Evolutionary conservation across 2,888 invertebrate genomes (phyloP), one percentile per base, ranked within the genome.

Genomic region (Harmothoe impar): DNA sequence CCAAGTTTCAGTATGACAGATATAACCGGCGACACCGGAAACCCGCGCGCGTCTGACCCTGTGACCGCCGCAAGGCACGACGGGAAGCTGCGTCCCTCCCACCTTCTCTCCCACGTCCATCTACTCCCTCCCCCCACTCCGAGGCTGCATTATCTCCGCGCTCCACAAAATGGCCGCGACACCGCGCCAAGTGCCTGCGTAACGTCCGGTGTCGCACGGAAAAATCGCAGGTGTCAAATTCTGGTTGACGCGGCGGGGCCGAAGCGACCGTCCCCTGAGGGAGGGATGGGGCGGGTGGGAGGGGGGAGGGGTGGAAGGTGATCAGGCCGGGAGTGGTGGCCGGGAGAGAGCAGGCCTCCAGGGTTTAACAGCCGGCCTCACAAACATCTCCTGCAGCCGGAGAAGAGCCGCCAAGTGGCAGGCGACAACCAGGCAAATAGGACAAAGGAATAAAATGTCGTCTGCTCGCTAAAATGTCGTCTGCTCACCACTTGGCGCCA

Each of bases 141-240:
- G 5, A 1, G 1, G 7, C 86, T 86, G 56, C 86, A 54, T 86
- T 86, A 86, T 86, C 52, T 86, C 54, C 54, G 20, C 54, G 56
- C 52, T 23, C 86, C 54, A 54, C 86, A 86, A 86, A 86, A 86
- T 86, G 86, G 12, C 86, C 31, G 86, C 86, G 86, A 86, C 86
- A 86, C 86, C 86, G 54, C 86, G 54, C 56, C 86, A 86, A 86
- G 54, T 86, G 86, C 54, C 86, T 86, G 86, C 86, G 56, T 31
- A 86, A 54, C 86, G 86, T 86, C 86, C 86, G 86, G 86, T 86
- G 86, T 86, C 86, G 86, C 86, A 54, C 54, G 56, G 86, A 52
- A 86, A 84, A 86, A 86, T 52, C 29, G 86, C 86, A 86, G 86
- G 86, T 86, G 86, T 86, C 86, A 86, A 86, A 86, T 86, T 86